phyloP scores from a whole-genome alignment of 2,113 vertebrate species.

The Psilopogon haemacephalus region DNA sequence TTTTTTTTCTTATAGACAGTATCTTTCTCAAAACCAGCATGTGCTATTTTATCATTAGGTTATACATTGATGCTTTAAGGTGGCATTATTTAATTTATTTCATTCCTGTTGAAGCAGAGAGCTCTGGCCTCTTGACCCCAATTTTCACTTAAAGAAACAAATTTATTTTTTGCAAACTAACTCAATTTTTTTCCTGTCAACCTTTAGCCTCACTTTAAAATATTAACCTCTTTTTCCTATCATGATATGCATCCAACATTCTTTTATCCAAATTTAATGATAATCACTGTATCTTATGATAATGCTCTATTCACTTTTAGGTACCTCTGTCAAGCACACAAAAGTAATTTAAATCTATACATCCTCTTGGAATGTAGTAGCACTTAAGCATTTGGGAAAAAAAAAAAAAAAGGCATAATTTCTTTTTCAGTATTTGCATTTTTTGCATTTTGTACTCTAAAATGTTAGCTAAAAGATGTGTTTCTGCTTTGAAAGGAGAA shows the following conservation, averaged over 20 bases:
- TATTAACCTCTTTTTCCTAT: constrained; percentile 78
- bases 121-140: constrained; percentile 77
- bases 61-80: constrained; percentile 49
- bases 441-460: constrained; percentile 8
- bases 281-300: constrained; percentile 65
- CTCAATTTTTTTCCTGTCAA: constrained; percentile 85
- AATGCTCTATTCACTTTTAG: constrained; percentile 54
- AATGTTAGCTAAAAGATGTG: neutral
- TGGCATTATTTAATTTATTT: constrained; percentile 80
- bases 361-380: neutral
- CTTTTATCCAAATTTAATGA: constrained; percentile 69
- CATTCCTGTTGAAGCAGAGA: constrained; percentile 73
- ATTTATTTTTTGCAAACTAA: constrained; percentile 83
- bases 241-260: constrained; percentile 71
- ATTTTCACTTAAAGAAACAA: constrained; percentile 86
- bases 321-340: constrained; percentile 3
- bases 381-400: neutral
- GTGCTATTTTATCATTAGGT: constrained; percentile 68
- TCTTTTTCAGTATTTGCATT: neutral
- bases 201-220: constrained; percentile 79
- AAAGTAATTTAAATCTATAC: constrained; percentile 43
- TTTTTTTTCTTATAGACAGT: neutral
- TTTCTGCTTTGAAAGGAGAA: neutral
- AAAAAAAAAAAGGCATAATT: constrained; percentile 18
- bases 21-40: constrained; percentile 37